Evolutionary conservation across 2,797 vertebrate species (phyloP), one percentile per base, ranked within the genome.

Genomic region (Cyclopterus lumpus): DNA sequence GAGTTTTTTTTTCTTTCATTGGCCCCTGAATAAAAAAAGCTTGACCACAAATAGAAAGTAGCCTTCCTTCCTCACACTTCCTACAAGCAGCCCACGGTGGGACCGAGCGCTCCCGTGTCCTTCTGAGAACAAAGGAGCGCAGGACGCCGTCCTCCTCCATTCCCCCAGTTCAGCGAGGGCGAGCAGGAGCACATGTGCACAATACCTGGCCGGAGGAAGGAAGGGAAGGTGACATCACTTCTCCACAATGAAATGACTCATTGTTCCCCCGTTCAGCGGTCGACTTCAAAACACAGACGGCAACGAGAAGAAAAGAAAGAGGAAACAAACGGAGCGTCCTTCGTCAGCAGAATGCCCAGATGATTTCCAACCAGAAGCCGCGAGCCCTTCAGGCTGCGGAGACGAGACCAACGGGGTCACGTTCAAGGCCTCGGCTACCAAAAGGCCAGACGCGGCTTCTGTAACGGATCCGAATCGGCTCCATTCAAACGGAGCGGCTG

Each of bases 211-310:
- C 81, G 78, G 42, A 85, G 80, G 81, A 85, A 81, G 77, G 77
- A 89, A 73, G 77, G 77, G 77, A 89, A 71, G 77, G 83, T 93
- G 89, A 93, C 90, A 85, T 92, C 85, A 93, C 82, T 82, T 63
- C 76, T 84, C 73, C 64, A 88, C 83, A 86, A 90, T 86, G 80
- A 80, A 86, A 81, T 80, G 73, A 91, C 86, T 91, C 87, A 89
- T 80, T 93, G 84, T 87, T 78, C 80, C 78, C 78, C 51, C 34
- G 62, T 90, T 86, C 86, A 86, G 82, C 78, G 75, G 76, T 82
- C 84, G 79, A 86, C 85, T 86, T 85, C 84, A 86, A 51, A 84
- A 86, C 79, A 79, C 64, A 81, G 61, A 53, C 64, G 46, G 62
- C 16, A 38, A 46, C 38, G 0, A 46, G 36, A 38, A 40, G 8